Conservation (phyloP, 2,888 invertebrate genomes). For the Coenonympha arcania region DNA sequence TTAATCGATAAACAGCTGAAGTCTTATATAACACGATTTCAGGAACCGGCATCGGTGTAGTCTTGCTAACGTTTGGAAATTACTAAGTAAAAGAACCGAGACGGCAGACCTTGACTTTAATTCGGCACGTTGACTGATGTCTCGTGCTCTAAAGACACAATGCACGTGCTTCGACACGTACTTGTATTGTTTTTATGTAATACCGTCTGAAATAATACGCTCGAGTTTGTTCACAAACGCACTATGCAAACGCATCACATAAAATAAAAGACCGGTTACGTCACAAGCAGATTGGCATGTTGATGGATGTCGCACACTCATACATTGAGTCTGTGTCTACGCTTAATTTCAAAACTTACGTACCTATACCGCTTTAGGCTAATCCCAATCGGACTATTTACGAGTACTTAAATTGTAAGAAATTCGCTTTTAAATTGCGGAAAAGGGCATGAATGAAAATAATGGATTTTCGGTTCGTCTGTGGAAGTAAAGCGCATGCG, state of each 20-base stretch:
- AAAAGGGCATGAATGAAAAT: conserved; percentile 15
- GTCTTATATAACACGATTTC: conserved; percentile 52
- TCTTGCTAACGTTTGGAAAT: conserved; percentile 41
- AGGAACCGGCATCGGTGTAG: conserved; percentile 36
- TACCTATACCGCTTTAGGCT: not conserved
- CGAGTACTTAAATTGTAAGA: not conserved
- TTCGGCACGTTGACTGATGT: conserved; percentile 30
- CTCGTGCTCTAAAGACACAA: conserved; percentile 14
- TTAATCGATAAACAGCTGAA: conserved; percentile 43
- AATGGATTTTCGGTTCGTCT: conserved; percentile 12
- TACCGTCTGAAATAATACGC: conserved; percentile 3
- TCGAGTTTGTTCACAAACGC: conserved; percentile 12
- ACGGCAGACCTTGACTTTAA: conserved; percentile 42
- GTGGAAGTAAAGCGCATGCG: conserved; percentile 17
- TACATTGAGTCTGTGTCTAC: no score
- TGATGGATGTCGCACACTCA: not conserved
- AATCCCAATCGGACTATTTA: not conserved
- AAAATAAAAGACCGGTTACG: conserved; percentile 25
- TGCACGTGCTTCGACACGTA: conserved; percentile 12
- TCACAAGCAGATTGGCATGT: conserved; percentile 19
- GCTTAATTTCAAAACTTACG: not conserved
- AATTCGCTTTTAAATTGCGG: not conserved
- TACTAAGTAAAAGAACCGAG: conserved; percentile 41
- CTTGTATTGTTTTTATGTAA: conserved; percentile 15
- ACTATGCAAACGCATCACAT: conserved; percentile 2